Base-by-base conservation (phyloP, 2,113 vertebrate species). In the Heterotis niloticus region DNA sequence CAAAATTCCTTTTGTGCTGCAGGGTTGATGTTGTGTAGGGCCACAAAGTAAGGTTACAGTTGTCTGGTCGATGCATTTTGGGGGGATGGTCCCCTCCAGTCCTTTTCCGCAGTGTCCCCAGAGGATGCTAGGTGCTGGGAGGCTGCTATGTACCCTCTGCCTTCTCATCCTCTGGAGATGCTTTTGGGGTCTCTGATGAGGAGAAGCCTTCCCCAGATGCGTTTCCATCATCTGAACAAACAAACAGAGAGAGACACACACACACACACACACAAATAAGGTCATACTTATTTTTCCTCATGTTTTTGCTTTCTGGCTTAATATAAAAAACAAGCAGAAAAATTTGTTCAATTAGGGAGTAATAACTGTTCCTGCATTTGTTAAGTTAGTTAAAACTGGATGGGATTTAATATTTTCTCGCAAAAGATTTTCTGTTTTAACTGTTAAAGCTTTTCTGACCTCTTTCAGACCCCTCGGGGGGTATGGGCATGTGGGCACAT, bases 151-250 rank as follows among this genome's bases (percentile, higher is more conserved):
- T 81, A 64, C 78, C 81, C 74, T 79, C 82, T 51, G 0, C 54
- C 74, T 91, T 90, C 74, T 84, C 86, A 0, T 66, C 76, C 34
- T 85, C 92, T 83, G 88, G 82, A 76, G 84, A 81, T 82, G 88
- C 87, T 81, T 87, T 85, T 64, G 85, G 80, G 56, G 85, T 72
- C 77, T 89, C 88, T 77, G 87, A 80, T 54, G 91, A 85, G 71
- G 91, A 88, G 20, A 90, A 81, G 9, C 86, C 74, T 83, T 89
- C 90, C 80, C 91, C 90, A 17, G 83, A 88, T 79, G 90, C 86
- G 72, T 90, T 90, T 82, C 86, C 90, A 83, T 86, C 90, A 89
- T 90, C 91, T 93, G 84, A 81, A n/a, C n/a, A n/a, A n/a, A n/a
- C n/a, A n/a, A n/a, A n/a, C n/a, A n/a, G n/a, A n/a, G n/a, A n/a